Percentiles rank a stretch among this genome's conserved stretches.
These are phyloP conservation scores for Rhabdophis nuchalis DNA, from an alignment of 2,797 vertebrate genomes.

Conservation along the genomic window DNA sequence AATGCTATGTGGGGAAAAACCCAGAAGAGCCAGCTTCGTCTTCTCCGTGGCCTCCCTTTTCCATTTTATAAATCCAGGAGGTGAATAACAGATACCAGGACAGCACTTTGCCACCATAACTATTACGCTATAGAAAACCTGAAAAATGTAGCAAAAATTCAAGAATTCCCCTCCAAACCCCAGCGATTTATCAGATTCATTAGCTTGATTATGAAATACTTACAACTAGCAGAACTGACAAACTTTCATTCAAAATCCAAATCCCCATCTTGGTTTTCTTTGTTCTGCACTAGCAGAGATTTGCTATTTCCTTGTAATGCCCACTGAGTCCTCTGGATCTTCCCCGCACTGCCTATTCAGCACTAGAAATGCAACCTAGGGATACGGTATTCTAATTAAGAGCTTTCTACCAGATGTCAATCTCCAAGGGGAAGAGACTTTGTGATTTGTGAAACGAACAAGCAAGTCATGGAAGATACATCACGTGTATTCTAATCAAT, in stretches of 20 bases:
- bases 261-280: constrained; percentile 58
- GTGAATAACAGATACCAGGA: background rate
- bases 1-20: constrained; percentile 22
- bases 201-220: constrained; percentile 67
- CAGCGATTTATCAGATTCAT: constrained; percentile 56
- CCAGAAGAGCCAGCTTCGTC: too few species aligned
- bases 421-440: constrained; percentile 57
- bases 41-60: background rate
- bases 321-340: constrained; percentile 47
- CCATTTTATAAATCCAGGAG: background rate
- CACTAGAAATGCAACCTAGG: constrained; percentile 58
- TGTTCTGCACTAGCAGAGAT: constrained; percentile 28
- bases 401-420: constrained; percentile 63
- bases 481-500: constrained; percentile 59
- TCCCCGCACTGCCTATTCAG: constrained; percentile 55
- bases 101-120: background rate
- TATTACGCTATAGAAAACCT: background rate
- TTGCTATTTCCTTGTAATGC: constrained; percentile 46
- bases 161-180: background rate
- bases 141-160: constrained; percentile 33
- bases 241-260: constrained; percentile 74
- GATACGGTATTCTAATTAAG: constrained; percentile 74
- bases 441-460: constrained; percentile 65
- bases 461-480: constrained; percentile 56
- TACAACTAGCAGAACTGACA: constrained; percentile 70